phyloP scores from a whole-genome alignment of 2,797 vertebrate species.

The Mus spretus region DNA sequence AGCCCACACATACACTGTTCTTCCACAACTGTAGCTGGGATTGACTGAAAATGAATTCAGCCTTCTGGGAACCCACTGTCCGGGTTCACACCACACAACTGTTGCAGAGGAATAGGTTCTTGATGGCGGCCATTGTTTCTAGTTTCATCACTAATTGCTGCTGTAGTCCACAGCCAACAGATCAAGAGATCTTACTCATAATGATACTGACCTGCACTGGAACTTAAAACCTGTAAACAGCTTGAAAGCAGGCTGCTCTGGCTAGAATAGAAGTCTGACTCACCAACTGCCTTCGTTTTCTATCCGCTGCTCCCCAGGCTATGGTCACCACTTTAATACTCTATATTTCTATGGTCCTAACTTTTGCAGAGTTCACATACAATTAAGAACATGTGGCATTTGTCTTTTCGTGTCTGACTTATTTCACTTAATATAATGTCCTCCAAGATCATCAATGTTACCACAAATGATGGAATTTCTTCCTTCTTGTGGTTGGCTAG shows the following conservation, averaged over 20 bases:
- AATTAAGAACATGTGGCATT: neutral
- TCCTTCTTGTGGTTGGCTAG: neutral
- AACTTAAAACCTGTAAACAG: slow-evolving; percentile 3
- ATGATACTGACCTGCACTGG: neutral
- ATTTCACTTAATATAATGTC: slow-evolving; percentile 6
- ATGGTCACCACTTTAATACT: neutral
- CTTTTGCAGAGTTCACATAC: neutral
- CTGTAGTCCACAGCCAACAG: neutral
- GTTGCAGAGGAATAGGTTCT: neutral
- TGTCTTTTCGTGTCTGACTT: neutral
- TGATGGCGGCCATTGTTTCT: neutral
- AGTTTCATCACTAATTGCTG: slow-evolving; percentile 27
- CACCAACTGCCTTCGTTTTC: neutral
- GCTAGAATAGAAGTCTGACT: neutral
- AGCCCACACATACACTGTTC: neutral
- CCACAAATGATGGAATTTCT: neutral
- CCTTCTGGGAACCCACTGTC: neutral
- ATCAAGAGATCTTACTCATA: neutral
- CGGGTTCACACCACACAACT: neutral
- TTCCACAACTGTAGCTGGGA: neutral
- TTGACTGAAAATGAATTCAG: neutral
- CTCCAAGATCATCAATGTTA: neutral
- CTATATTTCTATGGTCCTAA: neutral
- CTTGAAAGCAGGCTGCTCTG: neutral
- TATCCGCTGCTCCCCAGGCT: neutral